Evolutionary conservation across 2,888 invertebrate genomes (phyloP).

Genomic region (Xestia c-nigrum): DNA sequence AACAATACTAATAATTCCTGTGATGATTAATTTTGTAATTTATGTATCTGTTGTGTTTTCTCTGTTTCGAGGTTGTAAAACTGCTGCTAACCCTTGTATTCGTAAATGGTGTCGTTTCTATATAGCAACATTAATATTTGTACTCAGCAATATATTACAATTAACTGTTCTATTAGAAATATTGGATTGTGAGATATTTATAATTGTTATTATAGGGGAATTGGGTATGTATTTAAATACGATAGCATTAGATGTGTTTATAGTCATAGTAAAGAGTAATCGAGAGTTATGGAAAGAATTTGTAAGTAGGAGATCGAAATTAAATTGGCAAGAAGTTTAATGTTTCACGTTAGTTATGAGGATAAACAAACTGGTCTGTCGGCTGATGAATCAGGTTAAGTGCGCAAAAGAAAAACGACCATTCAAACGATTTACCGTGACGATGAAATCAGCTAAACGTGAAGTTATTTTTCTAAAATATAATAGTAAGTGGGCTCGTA

Average conservation of each 20-base stretch:
- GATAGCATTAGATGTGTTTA: slow-evolving; percentile 10
- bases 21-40: slow-evolving; percentile 2
- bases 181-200: not conserved
- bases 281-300: slow-evolving; percentile 23
- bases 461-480: too few species aligned
- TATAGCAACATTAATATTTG: slow-evolving; percentile 22
- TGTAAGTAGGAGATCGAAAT: not conserved
- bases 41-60: slow-evolving; percentile 11
- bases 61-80: not conserved
- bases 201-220: slow-evolving; percentile 4
- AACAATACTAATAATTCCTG: not conserved
- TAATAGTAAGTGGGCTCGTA: too few species aligned
- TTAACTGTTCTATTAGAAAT: not conserved
- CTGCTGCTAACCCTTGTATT: not conserved
- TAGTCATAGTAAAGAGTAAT: slow-evolving; percentile 22
- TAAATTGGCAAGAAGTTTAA: not conserved
- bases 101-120: slow-evolving; percentile 26
- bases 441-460: too few species aligned
- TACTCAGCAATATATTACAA: slow-evolving; percentile 8
- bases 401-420: not conserved
- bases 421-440: not conserved
- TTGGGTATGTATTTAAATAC: slow-evolving; percentile 11
- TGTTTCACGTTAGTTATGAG: not conserved
- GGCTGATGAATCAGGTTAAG: not conserved
- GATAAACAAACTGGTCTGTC: slow-evolving; percentile 4